Conservation (phyloP, 2,113 vertebrate species). For the Macquaria ambigua region DNA sequence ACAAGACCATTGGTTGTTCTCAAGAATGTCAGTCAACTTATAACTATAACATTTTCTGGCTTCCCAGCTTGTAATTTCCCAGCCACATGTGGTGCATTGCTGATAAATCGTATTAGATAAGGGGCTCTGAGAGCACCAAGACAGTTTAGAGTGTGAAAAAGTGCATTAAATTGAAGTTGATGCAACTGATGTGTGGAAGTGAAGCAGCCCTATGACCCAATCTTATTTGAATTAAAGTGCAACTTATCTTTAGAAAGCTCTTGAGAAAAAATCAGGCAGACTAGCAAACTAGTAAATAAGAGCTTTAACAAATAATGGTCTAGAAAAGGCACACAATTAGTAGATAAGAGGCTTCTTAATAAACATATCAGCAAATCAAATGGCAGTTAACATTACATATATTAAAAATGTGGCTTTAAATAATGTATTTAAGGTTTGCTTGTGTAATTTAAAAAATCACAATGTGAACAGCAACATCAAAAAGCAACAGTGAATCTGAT, state of each 20-base stretch:
- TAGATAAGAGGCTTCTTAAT: neutral
- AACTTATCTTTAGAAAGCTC: constrained; percentile 6
- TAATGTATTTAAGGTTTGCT: neutral
- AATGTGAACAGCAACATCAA: neutral
- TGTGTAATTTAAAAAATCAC: neutral
- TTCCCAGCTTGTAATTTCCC: constrained; percentile 26
- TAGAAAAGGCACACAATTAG: neutral
- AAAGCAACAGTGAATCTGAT: neutral
- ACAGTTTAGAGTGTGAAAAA: constrained; percentile 46
- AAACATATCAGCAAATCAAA: neutral
- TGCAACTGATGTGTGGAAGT: constrained; percentile 39
- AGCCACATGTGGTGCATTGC: constrained; percentile 34
- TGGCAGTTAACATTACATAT: neutral
- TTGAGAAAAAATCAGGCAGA: neutral
- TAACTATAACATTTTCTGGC: constrained; percentile 26
- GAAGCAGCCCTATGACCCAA: constrained; percentile 15
- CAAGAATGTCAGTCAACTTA: constrained; percentile 31
- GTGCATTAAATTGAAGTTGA: constrained; percentile 47
- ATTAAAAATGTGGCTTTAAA: neutral
- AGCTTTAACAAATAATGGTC: neutral
- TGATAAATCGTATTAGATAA: constrained; percentile 61
- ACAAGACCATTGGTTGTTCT: constrained; percentile 22
- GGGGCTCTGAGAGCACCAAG: constrained; percentile 9
- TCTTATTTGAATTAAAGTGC: constrained; percentile 22
- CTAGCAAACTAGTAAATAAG: neutral